Evolutionary conservation across 2,888 invertebrate genomes (phyloP).

Genomic region (Athalia circularis): DNA sequence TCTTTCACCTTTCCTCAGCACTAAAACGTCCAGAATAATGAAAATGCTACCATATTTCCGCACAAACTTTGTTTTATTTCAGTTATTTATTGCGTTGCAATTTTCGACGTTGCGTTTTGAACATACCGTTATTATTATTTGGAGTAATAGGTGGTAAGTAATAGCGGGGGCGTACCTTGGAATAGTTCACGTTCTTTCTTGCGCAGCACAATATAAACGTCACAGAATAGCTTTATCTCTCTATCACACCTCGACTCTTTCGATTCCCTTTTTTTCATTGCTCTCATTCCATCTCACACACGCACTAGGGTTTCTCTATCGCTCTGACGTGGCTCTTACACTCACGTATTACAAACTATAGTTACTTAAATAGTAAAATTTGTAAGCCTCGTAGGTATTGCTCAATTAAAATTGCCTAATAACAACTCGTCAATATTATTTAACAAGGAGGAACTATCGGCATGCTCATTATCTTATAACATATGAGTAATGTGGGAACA

Average conservation of each 20-base stretch:
- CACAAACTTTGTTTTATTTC: constrained; percentile 70
- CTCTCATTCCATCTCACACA: constrained; percentile 49
- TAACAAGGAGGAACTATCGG: constrained; percentile 71
- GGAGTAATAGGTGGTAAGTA: constrained; percentile 69
- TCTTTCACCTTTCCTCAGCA: constrained; percentile 76
- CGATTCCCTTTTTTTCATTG: constrained; percentile 53
- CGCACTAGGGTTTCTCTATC: constrained; percentile 35
- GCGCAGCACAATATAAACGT: constrained; percentile 75
- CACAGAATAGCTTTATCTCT: constrained; percentile 70
- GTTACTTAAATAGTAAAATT: constrained; percentile 62
- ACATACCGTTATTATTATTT: constrained; percentile 66
- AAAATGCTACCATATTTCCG: constrained; percentile 69
- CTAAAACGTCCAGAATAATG: constrained; percentile 74
- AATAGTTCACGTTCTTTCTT: constrained; percentile 75
- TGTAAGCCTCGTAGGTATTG: constrained; percentile 70
- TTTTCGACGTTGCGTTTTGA: constrained; percentile 55
- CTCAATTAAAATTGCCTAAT: constrained; percentile 70
- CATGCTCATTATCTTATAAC: constrained; percentile 58
- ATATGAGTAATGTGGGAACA: constrained; percentile 34
- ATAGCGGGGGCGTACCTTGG: constrained; percentile 74
- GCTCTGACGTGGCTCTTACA: constrained; percentile 25
- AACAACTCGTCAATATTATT: constrained; percentile 63
- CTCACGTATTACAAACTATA: constrained; percentile 50
- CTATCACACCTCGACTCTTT: constrained; percentile 54
- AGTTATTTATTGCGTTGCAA: constrained; percentile 54